Base-by-base conservation (phyloP, 2,797 vertebrate genomes). In the Tiaroga cobitis region DNA sequence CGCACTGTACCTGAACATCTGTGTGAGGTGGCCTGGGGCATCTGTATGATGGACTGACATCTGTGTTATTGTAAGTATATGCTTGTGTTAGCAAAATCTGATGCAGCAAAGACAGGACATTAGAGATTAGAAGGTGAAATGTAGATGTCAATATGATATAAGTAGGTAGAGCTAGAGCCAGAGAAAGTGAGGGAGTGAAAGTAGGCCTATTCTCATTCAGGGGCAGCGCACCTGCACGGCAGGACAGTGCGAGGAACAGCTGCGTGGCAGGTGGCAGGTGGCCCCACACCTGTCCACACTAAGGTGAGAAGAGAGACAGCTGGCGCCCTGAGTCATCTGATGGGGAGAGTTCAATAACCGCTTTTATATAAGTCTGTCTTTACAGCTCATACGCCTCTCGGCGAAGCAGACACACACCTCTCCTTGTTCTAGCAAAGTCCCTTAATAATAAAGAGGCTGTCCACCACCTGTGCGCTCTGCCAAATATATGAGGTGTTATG, bases 221-320 rank as follows among this genome's bases (percentile, higher is more conserved):
- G 59, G 72, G 81, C 5, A 46, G 80, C 59, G 84, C 86, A 89
- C 49, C 59, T 90, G 84, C 88, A 69, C 88, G 83, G 88, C 84
- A 78, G 87, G 86, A 80, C 80, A 78, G 85, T 34, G 76, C 8
- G 76, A 85, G 84, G 84, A 90, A 87, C 90, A 90, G 90, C 88
- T 90, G 90, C 90, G 29, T 89, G 90, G 87, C 90, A 90, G 90
- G 29, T 89, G 90, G 87, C 90, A 90, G 90, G 90, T 90, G 90
- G 90, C 86, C 85, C 69, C 86, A 88, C 88, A 88, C 88, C 89
- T 87, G 88, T 89, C 85, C 87, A 84, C 87, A 85, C 82, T 87
- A 80, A 88, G 86, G 86, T 90, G 87, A 88, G 89, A 90, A 77
- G 59, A 81, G 84, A 89, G 89, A 87, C 89, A 90, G 87, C 89